Percentiles rank a stretch among this genome's conserved stretches.
phyloP scores from a whole-genome alignment of 2,888 invertebrate genomes.

The Hydroisotoma schaefferi region DNA sequence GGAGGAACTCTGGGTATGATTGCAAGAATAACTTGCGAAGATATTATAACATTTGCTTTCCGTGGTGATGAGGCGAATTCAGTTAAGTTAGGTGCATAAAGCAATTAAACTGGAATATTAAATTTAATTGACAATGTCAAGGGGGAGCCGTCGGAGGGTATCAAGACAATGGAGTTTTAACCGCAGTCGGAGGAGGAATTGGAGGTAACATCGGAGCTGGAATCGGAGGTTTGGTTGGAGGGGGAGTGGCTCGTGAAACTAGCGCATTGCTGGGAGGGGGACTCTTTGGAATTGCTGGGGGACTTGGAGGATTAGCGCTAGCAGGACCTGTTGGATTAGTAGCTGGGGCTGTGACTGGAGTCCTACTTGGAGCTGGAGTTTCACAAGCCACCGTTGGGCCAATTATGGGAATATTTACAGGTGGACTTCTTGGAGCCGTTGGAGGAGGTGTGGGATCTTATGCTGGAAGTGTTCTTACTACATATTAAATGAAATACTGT shows the following conservation, averaged over 20 bases:
- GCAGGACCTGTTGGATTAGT: slow-evolving; percentile 8
- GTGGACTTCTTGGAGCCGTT: slow-evolving; percentile 11
- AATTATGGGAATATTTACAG: slow-evolving; percentile 3
- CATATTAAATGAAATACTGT: too few relatives aligned
- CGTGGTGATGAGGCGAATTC: background rate
- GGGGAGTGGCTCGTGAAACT: slow-evolving; percentile 1
- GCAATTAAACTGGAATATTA: background rate
- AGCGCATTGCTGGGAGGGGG: slow-evolving; percentile 11
- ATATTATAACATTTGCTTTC: background rate
- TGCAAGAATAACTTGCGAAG: background rate
- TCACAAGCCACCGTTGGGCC: slow-evolving; percentile 7
- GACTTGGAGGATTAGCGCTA: slow-evolving; percentile 9
- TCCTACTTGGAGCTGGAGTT: slow-evolving; percentile 1
- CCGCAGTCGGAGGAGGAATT: slow-evolving; percentile 7
- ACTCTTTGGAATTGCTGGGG: slow-evolving; percentile 1
- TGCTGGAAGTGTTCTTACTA: too few relatives aligned
- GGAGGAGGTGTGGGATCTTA: slow-evolving; percentile 10
- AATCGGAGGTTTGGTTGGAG: slow-evolving; percentile 13
- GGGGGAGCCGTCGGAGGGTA: slow-evolving; percentile 16
- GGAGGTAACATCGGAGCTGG: slow-evolving; percentile 16
- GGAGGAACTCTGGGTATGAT: slow-evolving; percentile 12
- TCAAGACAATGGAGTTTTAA: background rate
- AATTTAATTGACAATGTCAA: background rate
- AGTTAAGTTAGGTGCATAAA: background rate
- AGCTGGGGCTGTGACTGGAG: slow-evolving; percentile 5